phyloP scores from a whole-genome alignment of 1,140 invertebrate species.

The Atopsyche davidsoni region DNA sequence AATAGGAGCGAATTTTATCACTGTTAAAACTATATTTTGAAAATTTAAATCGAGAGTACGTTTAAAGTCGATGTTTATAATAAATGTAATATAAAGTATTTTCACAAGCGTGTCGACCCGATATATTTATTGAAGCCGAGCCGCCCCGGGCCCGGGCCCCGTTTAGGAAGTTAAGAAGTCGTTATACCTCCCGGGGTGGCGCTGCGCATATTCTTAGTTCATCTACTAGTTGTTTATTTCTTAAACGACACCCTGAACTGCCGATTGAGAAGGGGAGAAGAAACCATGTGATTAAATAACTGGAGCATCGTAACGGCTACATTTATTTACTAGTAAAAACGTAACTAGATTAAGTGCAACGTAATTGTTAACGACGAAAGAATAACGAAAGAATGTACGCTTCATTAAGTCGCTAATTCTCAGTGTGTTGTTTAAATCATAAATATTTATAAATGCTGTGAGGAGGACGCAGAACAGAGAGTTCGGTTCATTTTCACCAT shows the following conservation, averaged over 20 bases:
- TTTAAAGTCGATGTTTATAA: constrained; percentile 31
- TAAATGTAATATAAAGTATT: constrained; percentile 25
- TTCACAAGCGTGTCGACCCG: constrained; percentile 9
- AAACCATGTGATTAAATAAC: constrained; percentile 13
- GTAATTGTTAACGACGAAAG: constrained; percentile 2
- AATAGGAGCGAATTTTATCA: constrained; percentile 28
- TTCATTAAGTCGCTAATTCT: constrained; percentile 18
- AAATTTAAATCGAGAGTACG: constrained; percentile 27
- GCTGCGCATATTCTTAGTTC: too few species aligned
- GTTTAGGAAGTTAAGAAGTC: too few species aligned
- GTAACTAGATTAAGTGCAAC: constrained; percentile 13
- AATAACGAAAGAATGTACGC: constrained; percentile 22
- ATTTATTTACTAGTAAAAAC: constrained; percentile 3
- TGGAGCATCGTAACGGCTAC: constrained; percentile 16
- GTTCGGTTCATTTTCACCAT: too few species aligned
- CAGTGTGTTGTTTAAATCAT: constrained; percentile 8
- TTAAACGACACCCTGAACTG: neutral
- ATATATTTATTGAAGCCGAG: constrained; percentile 9
- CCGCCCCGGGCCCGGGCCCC: neutral
- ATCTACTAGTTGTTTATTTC: too few species aligned
- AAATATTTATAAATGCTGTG: constrained; percentile 4
- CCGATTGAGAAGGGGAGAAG: neutral
- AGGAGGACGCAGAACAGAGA: neutral
- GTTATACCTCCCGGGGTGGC: too few species aligned
- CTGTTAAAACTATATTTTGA: constrained; percentile 28